Conservation (phyloP, 2,797 vertebrate genomes). For the Macropus fuliginosus region DNA sequence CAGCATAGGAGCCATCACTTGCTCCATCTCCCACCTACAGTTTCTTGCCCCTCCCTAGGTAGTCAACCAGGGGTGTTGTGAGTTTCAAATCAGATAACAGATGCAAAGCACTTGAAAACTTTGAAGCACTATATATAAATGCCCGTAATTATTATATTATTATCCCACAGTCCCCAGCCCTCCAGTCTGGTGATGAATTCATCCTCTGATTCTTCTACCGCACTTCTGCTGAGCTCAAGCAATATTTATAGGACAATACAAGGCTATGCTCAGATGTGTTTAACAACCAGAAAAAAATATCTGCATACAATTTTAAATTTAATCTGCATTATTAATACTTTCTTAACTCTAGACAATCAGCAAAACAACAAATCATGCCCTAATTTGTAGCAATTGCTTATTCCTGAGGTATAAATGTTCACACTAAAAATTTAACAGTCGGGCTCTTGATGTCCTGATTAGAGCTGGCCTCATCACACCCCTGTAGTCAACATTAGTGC, state of each 20-base stretch:
- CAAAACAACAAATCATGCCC: not conserved
- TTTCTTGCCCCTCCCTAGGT: not conserved
- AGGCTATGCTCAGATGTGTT: not conserved
- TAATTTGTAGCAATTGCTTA: not conserved
- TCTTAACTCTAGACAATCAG: not conserved
- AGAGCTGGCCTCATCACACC: not conserved
- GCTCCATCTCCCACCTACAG: not conserved
- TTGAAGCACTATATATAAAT: not conserved
- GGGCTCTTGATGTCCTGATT: not conserved
- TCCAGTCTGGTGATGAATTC: not conserved
- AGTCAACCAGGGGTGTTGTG: not conserved
- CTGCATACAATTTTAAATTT: not conserved
- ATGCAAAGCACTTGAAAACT: not conserved
- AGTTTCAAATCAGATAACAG: not conserved
- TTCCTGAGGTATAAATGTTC: not conserved
- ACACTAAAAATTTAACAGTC: not conserved
- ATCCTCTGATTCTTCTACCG: not conserved
- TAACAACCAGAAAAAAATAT: not conserved
- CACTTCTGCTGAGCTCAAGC: not conserved
- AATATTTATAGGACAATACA: not conserved
- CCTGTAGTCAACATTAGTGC: not conserved
- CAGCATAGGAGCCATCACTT: not conserved
- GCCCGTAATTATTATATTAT: not conserved
- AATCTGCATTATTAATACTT: not conserved
- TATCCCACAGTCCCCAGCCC: not conserved